A percentile compares a stretch with the other conserved stretches of the same genome.
Conservation (phyloP, 2,888 invertebrate genomes). For the Zygogramma bicolorata region DNA sequence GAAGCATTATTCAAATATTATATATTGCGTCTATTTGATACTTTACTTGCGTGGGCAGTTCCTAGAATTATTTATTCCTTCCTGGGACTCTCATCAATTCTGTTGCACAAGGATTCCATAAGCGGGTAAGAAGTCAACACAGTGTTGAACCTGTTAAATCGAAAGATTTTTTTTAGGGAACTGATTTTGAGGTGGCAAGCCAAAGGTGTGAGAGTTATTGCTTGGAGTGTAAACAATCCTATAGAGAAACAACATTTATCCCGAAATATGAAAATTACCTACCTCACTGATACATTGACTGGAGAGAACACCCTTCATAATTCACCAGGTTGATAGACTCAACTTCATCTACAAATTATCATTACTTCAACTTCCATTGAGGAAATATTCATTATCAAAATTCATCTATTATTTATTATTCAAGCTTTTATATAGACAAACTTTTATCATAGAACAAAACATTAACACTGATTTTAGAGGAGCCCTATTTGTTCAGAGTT, state of each 20-base stretch:
- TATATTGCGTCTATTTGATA: conserved; percentile 68
- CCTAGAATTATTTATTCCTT: conserved; percentile 72
- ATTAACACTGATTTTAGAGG: too few species aligned
- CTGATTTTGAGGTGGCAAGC: conserved; percentile 73
- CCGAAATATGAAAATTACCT: conserved; percentile 75
- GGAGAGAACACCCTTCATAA: conserved; percentile 68
- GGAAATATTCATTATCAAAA: too few species aligned
- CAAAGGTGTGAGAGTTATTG: conserved; percentile 75
- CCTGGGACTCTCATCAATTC: conserved; percentile 75
- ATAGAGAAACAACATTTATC: conserved; percentile 79
- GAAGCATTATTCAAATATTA: conserved; percentile 68
- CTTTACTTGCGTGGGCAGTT: conserved; percentile 71
- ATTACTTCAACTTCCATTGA: too few species aligned
- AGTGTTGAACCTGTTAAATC: neutral
- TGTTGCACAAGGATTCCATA: conserved; percentile 80
- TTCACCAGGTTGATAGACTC: conserved; percentile 9
- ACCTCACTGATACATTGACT: conserved; percentile 80
- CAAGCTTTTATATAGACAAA: too few species aligned
- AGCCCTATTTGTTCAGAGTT: too few species aligned
- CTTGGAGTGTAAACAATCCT: conserved; percentile 86
- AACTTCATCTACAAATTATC: neutral
- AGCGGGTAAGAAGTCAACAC: conserved; percentile 72
- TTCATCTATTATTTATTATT: too few species aligned
- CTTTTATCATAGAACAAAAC: too few species aligned
- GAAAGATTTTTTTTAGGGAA: too few species aligned